Evolutionary conservation across 2,888 invertebrate genomes (phyloP).

Genomic region (Timema cristinae): DNA sequence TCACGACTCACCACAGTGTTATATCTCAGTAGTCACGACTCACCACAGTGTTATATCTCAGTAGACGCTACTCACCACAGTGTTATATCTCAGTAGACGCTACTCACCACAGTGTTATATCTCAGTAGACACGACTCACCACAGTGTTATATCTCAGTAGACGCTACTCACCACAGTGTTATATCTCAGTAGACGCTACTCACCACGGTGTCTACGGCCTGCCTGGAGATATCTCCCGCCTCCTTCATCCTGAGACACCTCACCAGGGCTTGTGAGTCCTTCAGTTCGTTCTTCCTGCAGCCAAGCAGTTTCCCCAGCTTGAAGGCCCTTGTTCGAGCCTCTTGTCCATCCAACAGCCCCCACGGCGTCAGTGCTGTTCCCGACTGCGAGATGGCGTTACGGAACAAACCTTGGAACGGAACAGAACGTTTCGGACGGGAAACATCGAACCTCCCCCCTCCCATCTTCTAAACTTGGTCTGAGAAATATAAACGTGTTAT

Average conservation of each 20-base stretch:
- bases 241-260: constrained; percentile 23
- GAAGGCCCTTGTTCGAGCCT: constrained; percentile 27
- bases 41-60: no score
- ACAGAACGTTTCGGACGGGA: no score
- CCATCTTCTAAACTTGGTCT: no score
- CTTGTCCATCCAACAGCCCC: constrained; percentile 22
- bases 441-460: no score
- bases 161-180: constrained; percentile 14
- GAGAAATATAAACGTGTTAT: no score
- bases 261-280: constrained; percentile 9
- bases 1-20: no score
- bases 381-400: constrained; percentile 27
- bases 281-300: constrained; percentile 21
- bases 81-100: no score
- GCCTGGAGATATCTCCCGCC: constrained; percentile 20
- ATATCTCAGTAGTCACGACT: no score
- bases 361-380: constrained; percentile 31
- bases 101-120: no score
- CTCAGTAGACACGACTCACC: no score
- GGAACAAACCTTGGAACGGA: constrained; percentile 24
- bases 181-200: not conserved
- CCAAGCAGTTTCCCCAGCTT: constrained; percentile 26
- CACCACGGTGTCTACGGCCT: constrained; percentile 17
- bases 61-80: no score
- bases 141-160: no score